phyloP scores from a whole-genome alignment of 2,797 vertebrate species.

The Coluber constrictor region DNA sequence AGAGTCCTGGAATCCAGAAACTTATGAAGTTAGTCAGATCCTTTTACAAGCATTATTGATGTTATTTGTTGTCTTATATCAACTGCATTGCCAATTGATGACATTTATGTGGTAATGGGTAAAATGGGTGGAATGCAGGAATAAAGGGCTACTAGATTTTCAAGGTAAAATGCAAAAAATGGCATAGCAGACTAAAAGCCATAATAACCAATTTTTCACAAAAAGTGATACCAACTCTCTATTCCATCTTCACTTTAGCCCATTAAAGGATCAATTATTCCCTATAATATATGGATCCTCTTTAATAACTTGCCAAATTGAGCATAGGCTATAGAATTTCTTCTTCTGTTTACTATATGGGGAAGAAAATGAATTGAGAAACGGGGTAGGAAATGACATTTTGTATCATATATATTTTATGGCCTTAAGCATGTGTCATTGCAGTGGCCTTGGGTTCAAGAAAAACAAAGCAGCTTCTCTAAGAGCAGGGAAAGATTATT shows the following conservation, averaged over 20 bases:
- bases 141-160: not conserved
- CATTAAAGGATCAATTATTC: not conserved
- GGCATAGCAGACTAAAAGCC: not conserved
- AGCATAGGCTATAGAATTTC: not conserved
- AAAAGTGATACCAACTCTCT: not conserved
- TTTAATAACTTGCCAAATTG: not conserved
- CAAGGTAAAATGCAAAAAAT: not conserved
- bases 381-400: not conserved
- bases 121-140: not conserved
- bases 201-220: not conserved
- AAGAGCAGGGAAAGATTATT: not conserved
- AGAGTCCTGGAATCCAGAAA: not conserved
- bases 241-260: not conserved
- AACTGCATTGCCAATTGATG: not conserved
- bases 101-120: not conserved
- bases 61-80: not conserved
- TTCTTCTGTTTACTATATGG: not conserved
- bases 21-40: not conserved
- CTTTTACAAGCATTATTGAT: not conserved
- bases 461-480: not conserved
- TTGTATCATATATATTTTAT: conserved; percentile 2
- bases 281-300: not conserved
- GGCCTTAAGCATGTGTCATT: not conserved
- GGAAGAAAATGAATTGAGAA: not conserved
- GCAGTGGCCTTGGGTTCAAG: not conserved